Conservation (phyloP, 2,113 vertebrate species). For the Corydoras maculifer region DNA sequence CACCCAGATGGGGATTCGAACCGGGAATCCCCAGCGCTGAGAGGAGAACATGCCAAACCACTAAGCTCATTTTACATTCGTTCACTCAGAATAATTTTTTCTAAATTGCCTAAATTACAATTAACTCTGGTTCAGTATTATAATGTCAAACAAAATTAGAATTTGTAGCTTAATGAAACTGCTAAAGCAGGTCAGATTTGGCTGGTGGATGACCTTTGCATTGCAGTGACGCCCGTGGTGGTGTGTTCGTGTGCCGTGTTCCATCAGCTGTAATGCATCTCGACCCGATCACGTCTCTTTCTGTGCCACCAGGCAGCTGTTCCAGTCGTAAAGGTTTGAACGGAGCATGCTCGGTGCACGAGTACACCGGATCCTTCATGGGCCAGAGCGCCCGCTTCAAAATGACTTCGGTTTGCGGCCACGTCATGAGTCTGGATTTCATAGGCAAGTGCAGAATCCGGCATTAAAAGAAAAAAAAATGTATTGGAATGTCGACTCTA, state of each 20-base stretch:
- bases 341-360: conserved; percentile 84
- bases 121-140: too few relatives aligned
- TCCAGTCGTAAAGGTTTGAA: conserved; percentile 86
- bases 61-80: not conserved
- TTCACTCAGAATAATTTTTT: too few relatives aligned
- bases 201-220: too few relatives aligned
- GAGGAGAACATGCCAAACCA: too few relatives aligned
- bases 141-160: too few relatives aligned
- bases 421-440: conserved; percentile 97
- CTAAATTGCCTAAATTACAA: too few relatives aligned
- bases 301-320: conserved; percentile 69
- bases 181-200: not conserved
- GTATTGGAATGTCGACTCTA: not conserved
- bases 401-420: conserved; percentile 96
- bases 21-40: too few relatives aligned
- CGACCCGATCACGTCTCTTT: not conserved
- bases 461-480: not conserved
- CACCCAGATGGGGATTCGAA: too few relatives aligned
- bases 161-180: too few relatives aligned
- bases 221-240: too few relatives aligned
- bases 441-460: conserved; percentile 67
- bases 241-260: too few relatives aligned
- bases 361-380: conserved; percentile 77
- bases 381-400: conserved; percentile 83
- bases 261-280: too few relatives aligned